Evolutionary conservation across 1,140 invertebrate species (phyloP).

Genomic region (Papilio xuthus): DNA sequence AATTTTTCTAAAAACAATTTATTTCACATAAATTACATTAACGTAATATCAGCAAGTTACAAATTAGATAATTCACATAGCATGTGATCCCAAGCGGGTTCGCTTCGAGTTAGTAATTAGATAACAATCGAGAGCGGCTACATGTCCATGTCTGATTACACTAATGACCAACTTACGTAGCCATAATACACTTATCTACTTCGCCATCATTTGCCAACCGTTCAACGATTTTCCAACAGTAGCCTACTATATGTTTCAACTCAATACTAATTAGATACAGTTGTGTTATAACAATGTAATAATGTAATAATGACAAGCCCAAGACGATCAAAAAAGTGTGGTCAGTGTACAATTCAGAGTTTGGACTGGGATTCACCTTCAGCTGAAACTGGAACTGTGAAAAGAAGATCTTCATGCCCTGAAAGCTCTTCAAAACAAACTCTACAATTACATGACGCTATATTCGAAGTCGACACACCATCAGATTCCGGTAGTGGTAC

Average conservation of each 20-base stretch:
- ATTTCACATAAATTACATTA: background rate
- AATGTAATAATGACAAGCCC: conserved; percentile 77
- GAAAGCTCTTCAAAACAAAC: conserved; percentile 58
- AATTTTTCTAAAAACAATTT: background rate
- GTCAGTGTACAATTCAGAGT: conserved; percentile 68
- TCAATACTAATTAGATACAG: conserved; percentile 34
- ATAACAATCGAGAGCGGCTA: conserved; percentile 67
- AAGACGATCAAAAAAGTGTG: conserved; percentile 74
- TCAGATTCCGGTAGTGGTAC: conserved; percentile 71
- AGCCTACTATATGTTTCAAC: conserved; percentile 3
- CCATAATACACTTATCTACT: conserved; percentile 46
- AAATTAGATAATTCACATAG: conserved; percentile 38
- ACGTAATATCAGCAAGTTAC: conserved; percentile 25
- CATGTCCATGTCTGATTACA: conserved; percentile 64
- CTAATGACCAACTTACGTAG: conserved; percentile 56
- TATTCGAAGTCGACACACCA: conserved; percentile 67
- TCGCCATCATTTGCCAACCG: conserved; percentile 46
- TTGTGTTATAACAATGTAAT: conserved; percentile 62
- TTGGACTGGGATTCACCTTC: conserved; percentile 87
- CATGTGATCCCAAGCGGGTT: conserved; percentile 55
- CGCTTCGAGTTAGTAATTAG: conserved; percentile 71
- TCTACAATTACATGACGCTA: conserved; percentile 51
- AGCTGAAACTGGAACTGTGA: conserved; percentile 85
- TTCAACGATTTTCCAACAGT: conserved; percentile 63
- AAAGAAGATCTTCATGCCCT: conserved; percentile 82